These are phyloP conservation scores for Meiosimyza platycephala DNA, from an alignment of 2,888 invertebrate genomes.

Conservation along the genomic window DNA sequence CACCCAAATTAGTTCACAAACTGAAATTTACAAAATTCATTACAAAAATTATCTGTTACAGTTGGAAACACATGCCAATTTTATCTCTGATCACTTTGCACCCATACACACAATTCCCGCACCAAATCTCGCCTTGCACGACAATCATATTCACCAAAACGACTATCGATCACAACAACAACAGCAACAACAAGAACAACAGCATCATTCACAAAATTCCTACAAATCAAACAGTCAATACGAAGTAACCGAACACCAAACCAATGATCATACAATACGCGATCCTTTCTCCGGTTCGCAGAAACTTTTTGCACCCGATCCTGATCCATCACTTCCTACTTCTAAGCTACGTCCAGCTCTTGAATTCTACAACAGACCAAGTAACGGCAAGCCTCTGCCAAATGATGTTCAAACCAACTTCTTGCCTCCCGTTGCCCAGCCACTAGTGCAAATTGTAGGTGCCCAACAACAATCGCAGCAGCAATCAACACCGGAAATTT, in stretches of 20 bases:
- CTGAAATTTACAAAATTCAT: not conserved
- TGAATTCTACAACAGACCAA: constrained; percentile 66
- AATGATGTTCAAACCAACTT: constrained; percentile 62
- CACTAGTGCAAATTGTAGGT: constrained; percentile 61
- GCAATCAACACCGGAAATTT: constrained; percentile 68
- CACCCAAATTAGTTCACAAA: not conserved
- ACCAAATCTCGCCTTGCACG: constrained; percentile 73
- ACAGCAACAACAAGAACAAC: constrained; percentile 51
- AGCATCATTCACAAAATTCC: constrained; percentile 36
- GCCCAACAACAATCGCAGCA: constrained; percentile 57
- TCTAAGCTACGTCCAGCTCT: constrained; percentile 65
- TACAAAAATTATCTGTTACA: constrained; percentile 43
- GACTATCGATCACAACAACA: constrained; percentile 56
- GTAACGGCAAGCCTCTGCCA: constrained; percentile 65
- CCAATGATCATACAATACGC: constrained; percentile 65
- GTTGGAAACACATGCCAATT: constrained; percentile 59
- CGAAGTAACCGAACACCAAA: constrained; percentile 70
- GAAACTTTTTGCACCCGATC: constrained; percentile 69
- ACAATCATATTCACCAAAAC: constrained; percentile 60
- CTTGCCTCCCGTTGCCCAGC: constrained; percentile 57
- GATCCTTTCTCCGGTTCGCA: constrained; percentile 66
- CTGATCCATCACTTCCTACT: constrained; percentile 67
- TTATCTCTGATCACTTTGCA: constrained; percentile 90
- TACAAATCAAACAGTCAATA: constrained; percentile 60
- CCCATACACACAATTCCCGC: constrained; percentile 90